Base-by-base conservation (phyloP, 2,888 invertebrate genomes). In the Aphelenchoides bicaudatus region DNA sequence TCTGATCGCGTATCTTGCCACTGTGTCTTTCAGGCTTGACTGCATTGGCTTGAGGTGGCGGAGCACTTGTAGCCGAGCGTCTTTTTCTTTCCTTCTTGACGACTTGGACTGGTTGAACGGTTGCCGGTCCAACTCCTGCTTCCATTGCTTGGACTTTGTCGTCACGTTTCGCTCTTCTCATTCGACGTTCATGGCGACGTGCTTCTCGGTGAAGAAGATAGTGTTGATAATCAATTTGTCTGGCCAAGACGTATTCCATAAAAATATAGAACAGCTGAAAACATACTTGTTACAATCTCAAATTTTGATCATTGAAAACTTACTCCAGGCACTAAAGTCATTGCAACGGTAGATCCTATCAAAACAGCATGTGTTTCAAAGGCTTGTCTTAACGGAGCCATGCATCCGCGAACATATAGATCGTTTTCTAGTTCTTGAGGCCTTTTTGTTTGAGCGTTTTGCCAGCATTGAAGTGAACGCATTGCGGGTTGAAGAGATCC, bases 341-440 rank as follows among this genome's bases (percentile, higher is more conserved):
- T 65, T 6, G 77, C 76, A 1, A 79, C 78, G 21, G 71, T 61
- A 19, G 72, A 68, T 31, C 78, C 79, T 38, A 79, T 68, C 52
- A 74, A 75, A 34, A 79, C 67, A 2, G 79, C 79, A 51, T 79
- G 72, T 2, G 65, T 65, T 53, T 79, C 79, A 61, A 79, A 79
- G 8, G 74, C 59, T 6, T 63, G 59, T 47, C 72, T 62, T 25
- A 79, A 48, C 2, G 76, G 77, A 13, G 68, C 68, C 16, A 78
- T 64, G 60, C 79, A 79, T 31, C 79, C 79, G 38, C 71, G 54
- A 4, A 61, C 56, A 67, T 75, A 63, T 65, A 70, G 46, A 67
- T 71, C 61, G 64, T 68, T 30, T 49, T 76, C 76, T 39, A 77
- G 51, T 21, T 76, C 75, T 34, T 68, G 68, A 1, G 73, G 73